phyloP scores from a whole-genome alignment of 2,113 vertebrate genomes.

The Leptobrachium ailaonicum region DNA sequence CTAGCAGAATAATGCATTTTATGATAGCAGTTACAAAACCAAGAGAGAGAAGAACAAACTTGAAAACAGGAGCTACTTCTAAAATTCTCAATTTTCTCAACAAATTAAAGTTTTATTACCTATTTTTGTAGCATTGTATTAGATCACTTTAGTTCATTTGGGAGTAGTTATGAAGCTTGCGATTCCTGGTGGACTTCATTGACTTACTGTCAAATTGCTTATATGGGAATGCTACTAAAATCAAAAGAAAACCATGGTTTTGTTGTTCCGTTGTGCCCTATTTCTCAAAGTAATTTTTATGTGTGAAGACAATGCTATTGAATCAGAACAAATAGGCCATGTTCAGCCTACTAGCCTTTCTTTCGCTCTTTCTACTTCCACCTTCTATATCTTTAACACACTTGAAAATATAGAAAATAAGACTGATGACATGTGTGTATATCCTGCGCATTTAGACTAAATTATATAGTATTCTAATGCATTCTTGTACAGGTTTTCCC shows the following conservation, averaged over 20 bases:
- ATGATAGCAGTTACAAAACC: slow-evolving; percentile 13
- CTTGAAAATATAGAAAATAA: no score
- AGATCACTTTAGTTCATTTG: slow-evolving; percentile 36
- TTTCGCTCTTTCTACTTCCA: no score
- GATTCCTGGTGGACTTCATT: slow-evolving; percentile 38
- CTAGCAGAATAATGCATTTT: slow-evolving; percentile 17
- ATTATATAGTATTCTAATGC: no score
- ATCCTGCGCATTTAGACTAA: no score
- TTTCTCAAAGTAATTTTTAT: slow-evolving; percentile 10
- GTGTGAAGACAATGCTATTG: neutral
- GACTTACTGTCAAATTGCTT: slow-evolving; percentile 40
- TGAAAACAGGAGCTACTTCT: slow-evolving; percentile 20
- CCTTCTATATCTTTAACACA: no score
- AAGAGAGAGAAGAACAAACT: slow-evolving; percentile 11
- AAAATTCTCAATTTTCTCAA: slow-evolving; percentile 31
- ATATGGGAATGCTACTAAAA: slow-evolving; percentile 12
- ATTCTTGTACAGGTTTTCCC: no score
- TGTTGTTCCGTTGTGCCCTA: slow-evolving; percentile 23
- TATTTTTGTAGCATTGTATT: slow-evolving; percentile 12
- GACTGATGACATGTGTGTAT: no score
- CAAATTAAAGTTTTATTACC: slow-evolving; percentile 42
- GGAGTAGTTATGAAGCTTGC: slow-evolving; percentile 23
- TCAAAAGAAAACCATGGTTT: slow-evolving; percentile 20
- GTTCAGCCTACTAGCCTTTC: neutral
- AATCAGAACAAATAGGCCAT: neutral